A percentile compares a stretch with the other conserved stretches of the same genome.
Evolutionary conservation across 1,140 invertebrate genomes (phyloP).

Genomic region (Thaumatotibia leucotreta): DNA sequence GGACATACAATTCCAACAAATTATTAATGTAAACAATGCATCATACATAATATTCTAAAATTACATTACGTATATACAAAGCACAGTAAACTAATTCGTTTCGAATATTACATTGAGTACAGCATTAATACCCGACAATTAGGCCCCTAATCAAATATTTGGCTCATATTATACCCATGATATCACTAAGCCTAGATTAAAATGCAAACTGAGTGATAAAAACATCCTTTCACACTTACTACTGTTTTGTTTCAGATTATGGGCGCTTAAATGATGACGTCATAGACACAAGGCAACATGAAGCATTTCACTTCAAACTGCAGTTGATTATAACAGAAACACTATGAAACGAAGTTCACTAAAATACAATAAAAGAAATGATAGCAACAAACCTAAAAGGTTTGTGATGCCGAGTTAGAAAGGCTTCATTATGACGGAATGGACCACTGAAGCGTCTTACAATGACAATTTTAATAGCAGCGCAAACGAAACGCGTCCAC

Average conservation of each 20-base stretch:
- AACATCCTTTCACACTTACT: background rate
- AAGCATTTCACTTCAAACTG: background rate
- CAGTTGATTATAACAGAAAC: slow-evolving; percentile 6
- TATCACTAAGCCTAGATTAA: slow-evolving; percentile 6
- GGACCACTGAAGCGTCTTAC: slow-evolving; percentile 39
- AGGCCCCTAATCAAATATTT: background rate
- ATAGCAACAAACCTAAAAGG: slow-evolving; percentile 36
- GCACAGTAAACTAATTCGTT: no score
- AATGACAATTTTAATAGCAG: slow-evolving; percentile 35
- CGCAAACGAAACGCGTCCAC: slow-evolving; percentile 31
- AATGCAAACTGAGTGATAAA: background rate
- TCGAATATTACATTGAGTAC: no score
- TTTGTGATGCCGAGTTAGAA: slow-evolving; percentile 56
- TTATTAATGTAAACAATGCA: no score
- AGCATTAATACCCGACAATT: no score
- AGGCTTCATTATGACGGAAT: slow-evolving; percentile 47
- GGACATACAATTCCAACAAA: no score
- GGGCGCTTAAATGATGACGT: background rate
- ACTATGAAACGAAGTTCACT: slow-evolving; percentile 24
- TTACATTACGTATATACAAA: no score
- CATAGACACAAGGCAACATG: background rate
- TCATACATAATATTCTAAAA: no score
- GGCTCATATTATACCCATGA: background rate
- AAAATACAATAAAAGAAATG: slow-evolving; percentile 34
- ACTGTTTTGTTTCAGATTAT: slow-evolving; percentile 17